phyloP scores from a whole-genome alignment of 2,113 vertebrate genomes.

The Platycercus adscitus region DNA sequence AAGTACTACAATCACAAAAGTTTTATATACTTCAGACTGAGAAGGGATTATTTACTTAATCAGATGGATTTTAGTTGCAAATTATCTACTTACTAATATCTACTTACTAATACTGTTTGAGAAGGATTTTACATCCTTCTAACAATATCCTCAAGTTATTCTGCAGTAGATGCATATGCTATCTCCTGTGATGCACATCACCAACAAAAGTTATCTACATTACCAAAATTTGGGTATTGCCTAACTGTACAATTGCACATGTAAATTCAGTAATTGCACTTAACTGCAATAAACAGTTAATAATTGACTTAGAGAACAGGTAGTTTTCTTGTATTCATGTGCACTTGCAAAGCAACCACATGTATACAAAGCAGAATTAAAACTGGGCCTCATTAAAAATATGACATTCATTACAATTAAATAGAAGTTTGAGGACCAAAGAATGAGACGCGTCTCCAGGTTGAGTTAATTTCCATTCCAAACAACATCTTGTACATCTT shows the following conservation, averaged over 20 bases:
- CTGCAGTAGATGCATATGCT: not conserved
- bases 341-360: not conserved
- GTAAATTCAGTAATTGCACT: not conserved
- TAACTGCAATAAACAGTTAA: not conserved
- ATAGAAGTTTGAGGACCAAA: not conserved
- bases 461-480: not conserved
- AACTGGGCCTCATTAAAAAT: not conserved
- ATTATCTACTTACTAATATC: not conserved
- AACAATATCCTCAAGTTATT: not conserved
- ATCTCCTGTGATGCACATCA: not conserved
- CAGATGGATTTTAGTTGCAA: not conserved
- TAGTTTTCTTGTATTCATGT: not conserved
- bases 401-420: rapidly evolving
- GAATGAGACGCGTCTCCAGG: not conserved
- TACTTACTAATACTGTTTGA: not conserved
- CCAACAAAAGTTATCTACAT: not conserved
- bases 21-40: not conserved
- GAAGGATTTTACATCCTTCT: not conserved
- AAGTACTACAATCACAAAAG: not conserved
- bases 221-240: not conserved
- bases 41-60: not conserved
- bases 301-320: not conserved
- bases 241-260: not conserved
- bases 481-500: not conserved
- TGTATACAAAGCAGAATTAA: not conserved